Base-by-base conservation (phyloP, 2,888 invertebrate species). In the Harpalus rufipes region DNA sequence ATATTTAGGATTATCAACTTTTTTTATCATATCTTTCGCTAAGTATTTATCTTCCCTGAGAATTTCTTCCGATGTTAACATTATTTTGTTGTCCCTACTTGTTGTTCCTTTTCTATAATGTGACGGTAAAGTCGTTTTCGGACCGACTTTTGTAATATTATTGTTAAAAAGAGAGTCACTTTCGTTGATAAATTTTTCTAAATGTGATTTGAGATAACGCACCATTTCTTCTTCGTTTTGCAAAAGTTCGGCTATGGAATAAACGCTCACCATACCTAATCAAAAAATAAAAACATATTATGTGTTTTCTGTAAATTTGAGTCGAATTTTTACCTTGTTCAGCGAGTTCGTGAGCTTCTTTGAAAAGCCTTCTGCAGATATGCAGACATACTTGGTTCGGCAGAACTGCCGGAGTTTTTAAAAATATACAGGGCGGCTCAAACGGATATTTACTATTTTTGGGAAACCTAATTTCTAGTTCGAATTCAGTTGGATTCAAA, bases 401-500 rank as follows among this genome's bases (percentile, higher is more conserved):
- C 86, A 95, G 92, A 81, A 94, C 92, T 85, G 93, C 93, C 86
- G 93, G 92, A 0, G 94, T 93, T 91, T 94, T 95, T 59, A 96
- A 91, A 88, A 95, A 96, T 86, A 96, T 92, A 85, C 94, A 91
- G 0, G 96, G 96, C 0, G 95, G 92, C 90, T 96, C 95, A 88
- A 93, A 94, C 0, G 96, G 96, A 90, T 96, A 97, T 76, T 93
- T 92, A 81, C 94, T 94, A 88, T 93, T 93, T 87, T 93, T 92
- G 0, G 95, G 94, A 91, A 96, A 96, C 87, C 96, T 92, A 87
- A 97, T 92, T 92, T 96, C 96, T 88, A 96, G 91, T 89, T 94
- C 92, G 91, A 96, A 93, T 85, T 88, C 85, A 91, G 89, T 89
- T 92, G 93, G 86, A 87, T 91, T 87, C 89, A 92, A 87, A 88